Evolutionary conservation across 1,140 invertebrate species (phyloP).

Genomic region (Teleogryllus occipitalis): DNA sequence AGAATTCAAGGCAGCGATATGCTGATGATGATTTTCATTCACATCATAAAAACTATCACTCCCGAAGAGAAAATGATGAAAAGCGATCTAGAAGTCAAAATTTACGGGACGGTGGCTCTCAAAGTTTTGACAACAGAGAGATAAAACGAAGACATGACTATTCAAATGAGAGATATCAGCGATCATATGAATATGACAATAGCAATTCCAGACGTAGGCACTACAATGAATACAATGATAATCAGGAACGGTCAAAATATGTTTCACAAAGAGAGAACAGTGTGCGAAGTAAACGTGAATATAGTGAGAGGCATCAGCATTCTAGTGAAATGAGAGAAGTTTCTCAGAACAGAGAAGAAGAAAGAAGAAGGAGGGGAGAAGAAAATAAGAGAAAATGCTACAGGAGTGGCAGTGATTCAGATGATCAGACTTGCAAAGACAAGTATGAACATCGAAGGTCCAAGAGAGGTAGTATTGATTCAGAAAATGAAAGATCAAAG

Average conservation of each 20-base stretch:
- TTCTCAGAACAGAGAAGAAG: not conserved
- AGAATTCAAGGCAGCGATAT: not conserved
- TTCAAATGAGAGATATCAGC: not conserved
- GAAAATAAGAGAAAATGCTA: not conserved
- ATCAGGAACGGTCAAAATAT: not conserved
- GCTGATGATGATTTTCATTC: not conserved
- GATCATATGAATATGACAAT: not conserved
- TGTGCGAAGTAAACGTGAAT: not conserved
- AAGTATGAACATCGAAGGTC: not conserved
- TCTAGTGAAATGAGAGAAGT: not conserved
- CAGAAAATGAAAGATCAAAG: not conserved
- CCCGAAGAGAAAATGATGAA: not conserved
- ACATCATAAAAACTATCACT: not conserved
- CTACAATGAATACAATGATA: not conserved
- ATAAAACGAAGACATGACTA: not conserved
- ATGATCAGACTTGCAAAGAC: not conserved
- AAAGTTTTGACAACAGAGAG: not conserved
- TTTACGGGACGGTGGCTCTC: not conserved
- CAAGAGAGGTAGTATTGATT: not conserved
- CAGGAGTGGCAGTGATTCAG: not conserved
- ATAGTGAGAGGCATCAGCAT: not conserved
- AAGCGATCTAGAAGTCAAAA: not conserved
- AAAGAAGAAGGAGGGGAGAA: not conserved
- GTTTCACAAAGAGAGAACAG: not conserved
- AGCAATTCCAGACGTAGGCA: not conserved